These are phyloP conservation scores for Premnoplex brunnescens DNA, from an alignment of 2,797 vertebrate species.

Conservation along the genomic window DNA sequence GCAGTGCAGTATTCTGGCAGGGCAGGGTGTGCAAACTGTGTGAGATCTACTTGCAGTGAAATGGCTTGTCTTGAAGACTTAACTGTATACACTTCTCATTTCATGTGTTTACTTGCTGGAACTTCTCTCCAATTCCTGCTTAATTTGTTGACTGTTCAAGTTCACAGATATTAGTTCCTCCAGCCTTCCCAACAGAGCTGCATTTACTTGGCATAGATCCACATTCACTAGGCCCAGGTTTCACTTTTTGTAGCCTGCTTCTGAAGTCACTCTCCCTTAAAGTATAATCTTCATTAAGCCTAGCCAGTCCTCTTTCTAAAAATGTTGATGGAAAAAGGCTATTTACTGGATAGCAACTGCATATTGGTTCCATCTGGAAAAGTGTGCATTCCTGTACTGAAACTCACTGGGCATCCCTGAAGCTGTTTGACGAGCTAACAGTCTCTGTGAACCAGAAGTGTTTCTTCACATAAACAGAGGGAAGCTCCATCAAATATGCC, in stretches of 20 bases:
- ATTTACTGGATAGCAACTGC: not conserved
- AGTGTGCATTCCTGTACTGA: not conserved
- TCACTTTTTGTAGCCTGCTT: not conserved
- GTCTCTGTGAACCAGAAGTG: not conserved
- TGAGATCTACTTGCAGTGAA: not conserved
- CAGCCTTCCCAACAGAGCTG: not conserved
- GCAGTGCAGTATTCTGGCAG: not conserved
- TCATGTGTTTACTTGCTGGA: not conserved
- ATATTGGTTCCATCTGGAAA: not conserved
- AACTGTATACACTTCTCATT: not conserved
- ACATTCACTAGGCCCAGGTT: not conserved
- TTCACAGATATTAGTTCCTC: not conserved
- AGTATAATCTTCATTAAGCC: not conserved
- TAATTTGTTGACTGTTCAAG: not conserved
- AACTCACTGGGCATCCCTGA: not conserved
- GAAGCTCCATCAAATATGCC: not conserved
- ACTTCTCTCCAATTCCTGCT: not conserved
- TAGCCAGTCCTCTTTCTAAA: not conserved
- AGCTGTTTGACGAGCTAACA: not conserved
- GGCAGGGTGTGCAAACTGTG: not conserved
- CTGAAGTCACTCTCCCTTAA: not conserved
- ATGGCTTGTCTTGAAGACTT: not conserved
- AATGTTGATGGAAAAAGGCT: not conserved
- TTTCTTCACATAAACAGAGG: not conserved
- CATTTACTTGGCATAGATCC: not conserved